Conservation (phyloP, 53 echinoderm and acorn worm genomes). For the Holothuria scabra region DNA sequence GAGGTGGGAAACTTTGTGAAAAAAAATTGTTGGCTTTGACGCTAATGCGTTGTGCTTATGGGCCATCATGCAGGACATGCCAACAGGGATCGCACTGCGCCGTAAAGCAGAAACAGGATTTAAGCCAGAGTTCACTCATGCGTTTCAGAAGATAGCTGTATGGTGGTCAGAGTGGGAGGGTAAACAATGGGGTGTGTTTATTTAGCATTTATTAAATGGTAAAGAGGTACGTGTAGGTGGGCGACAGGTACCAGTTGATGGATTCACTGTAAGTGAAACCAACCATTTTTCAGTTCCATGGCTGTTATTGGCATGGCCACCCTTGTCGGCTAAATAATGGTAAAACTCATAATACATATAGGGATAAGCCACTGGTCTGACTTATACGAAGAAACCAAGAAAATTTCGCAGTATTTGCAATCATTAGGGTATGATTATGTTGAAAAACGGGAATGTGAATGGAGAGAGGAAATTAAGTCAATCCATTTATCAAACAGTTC, state of each 20-base stretch:
- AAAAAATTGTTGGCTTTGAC: conserved; percentile 64
- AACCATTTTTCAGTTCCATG: too few species aligned
- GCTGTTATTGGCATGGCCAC: conserved; percentile 68
- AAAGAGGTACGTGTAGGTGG: neutral
- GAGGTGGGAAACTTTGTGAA: conserved; percentile 45
- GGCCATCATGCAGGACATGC: conserved; percentile 69
- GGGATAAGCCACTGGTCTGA: neutral
- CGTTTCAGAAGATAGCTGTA: neutral
- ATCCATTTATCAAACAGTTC: neutral
- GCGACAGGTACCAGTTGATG: conserved; percentile 9
- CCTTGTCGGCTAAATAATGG: conserved; percentile 21
- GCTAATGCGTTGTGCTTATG: conserved; percentile 68
- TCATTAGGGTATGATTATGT: conserved; percentile 30
- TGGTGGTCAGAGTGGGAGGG: conserved; percentile 56
- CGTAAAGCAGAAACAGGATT: conserved; percentile 40
- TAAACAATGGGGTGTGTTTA: neutral
- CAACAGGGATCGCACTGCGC: conserved; percentile 57
- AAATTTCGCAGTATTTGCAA: conserved; percentile 39
- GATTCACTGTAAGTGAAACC: neutral
- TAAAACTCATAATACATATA: neutral
- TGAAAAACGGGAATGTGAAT: conserved; percentile 57
- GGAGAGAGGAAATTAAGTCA: neutral
- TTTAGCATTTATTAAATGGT: conserved; percentile 44
- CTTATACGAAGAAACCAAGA: neutral
- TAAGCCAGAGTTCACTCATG: conserved; percentile 23